Conservation (phyloP, 1,140 invertebrate genomes). For the Galendromus occidentalis region DNA sequence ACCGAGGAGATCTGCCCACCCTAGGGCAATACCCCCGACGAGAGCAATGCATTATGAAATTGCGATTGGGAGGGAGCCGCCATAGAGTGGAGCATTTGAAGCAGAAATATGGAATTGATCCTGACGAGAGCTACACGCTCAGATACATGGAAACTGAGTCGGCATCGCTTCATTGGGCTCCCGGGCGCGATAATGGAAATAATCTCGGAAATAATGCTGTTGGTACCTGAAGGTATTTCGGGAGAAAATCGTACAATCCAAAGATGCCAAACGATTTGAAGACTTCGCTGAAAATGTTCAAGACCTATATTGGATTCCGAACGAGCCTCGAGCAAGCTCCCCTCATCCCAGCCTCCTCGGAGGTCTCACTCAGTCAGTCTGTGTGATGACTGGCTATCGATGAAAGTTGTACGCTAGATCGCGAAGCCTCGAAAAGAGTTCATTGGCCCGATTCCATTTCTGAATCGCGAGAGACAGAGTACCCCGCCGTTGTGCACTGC, state of each 20-base stretch:
- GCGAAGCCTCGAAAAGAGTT: too few species aligned
- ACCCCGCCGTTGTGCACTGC: neutral
- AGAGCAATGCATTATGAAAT: neutral
- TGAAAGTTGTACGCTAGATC: too few species aligned
- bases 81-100: neutral
- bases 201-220: too few species aligned
- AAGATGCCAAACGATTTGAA: conserved; percentile 12
- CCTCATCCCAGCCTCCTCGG: neutral
- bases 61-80: neutral
- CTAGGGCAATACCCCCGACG: neutral
- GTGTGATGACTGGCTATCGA: too few species aligned
- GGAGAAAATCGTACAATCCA: conserved; percentile 16
- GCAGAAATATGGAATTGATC: conserved; percentile 4
- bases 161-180: too few species aligned
- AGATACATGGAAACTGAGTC: too few species aligned
- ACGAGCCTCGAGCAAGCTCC: conserved; percentile 13
- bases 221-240: conserved; percentile 26
- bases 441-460: too few species aligned
- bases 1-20: neutral
- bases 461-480: too few species aligned
- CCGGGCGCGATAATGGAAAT: too few species aligned
- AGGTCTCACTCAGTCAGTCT: neutral
- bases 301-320: conserved; percentile 18
- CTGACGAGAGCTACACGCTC: too few species aligned
- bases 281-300: conserved; percentile 15